A percentile compares a stretch with the other conserved stretches of the same genome.
Conservation (phyloP, 2,888 invertebrate genomes). For the Plebejus argus region DNA sequence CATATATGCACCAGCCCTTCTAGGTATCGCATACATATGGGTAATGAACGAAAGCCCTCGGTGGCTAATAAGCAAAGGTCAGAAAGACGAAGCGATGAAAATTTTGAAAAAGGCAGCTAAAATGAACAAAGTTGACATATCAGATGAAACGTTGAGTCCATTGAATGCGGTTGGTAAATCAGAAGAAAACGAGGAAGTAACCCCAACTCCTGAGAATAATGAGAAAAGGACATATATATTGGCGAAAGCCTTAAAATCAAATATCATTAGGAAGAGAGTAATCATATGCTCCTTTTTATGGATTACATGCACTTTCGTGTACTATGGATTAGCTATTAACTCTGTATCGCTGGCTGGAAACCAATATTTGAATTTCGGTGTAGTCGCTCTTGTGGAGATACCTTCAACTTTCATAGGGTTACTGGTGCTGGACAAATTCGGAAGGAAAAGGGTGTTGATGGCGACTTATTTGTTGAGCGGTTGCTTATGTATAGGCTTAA, state of each 20-base stretch:
- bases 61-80: constrained; percentile 87
- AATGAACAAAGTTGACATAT: constrained; percentile 79
- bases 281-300: constrained; percentile 87
- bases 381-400: constrained; percentile 83
- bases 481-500: constrained; percentile 30
- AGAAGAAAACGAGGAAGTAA: constrained; percentile 39
- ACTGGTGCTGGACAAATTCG: constrained; percentile 82
- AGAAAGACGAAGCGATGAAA: constrained; percentile 82
- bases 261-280: constrained; percentile 78
- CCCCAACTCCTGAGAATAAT: constrained; percentile 40
- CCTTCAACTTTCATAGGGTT: constrained; percentile 86
- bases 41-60: constrained; percentile 87
- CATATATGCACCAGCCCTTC: constrained; percentile 85
- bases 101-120: constrained; percentile 84
- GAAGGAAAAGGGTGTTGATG: constrained; percentile 83
- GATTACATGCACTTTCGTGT: constrained; percentile 90
- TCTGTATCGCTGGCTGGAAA: constrained; percentile 88
- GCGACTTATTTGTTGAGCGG: constrained; percentile 84
- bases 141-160: constrained; percentile 64
- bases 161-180: constrained; percentile 56
- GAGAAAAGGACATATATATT: constrained; percentile 52
- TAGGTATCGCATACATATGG: constrained; percentile 85
- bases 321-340: constrained; percentile 89
- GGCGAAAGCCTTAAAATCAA: constrained; percentile 75
- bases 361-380: constrained; percentile 88